phyloP scores from a whole-genome alignment of 2,797 vertebrate genomes.

The Sebastes aleutianus region DNA sequence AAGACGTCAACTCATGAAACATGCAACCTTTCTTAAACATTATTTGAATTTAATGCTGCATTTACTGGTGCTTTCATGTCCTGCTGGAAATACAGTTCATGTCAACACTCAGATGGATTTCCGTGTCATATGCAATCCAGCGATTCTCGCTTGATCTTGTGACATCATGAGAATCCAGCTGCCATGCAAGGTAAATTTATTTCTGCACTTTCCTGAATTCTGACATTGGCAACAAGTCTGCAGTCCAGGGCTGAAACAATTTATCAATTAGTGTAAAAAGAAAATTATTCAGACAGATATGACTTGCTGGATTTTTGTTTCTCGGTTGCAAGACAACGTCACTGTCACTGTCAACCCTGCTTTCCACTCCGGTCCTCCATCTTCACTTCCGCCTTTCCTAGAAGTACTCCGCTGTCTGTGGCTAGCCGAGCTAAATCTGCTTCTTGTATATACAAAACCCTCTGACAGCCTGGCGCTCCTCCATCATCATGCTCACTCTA shows the following conservation, averaged over 20 bases:
- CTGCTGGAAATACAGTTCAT: background rate
- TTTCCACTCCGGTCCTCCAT: background rate
- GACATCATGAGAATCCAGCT: too few species aligned
- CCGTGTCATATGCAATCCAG: too few species aligned
- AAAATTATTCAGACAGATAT: background rate
- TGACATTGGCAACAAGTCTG: background rate
- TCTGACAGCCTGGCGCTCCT: slow-evolving; percentile 5
- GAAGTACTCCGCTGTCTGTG: background rate
- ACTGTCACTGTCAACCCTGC: background rate
- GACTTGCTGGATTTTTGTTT: background rate
- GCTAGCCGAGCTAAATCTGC: slow-evolving; percentile 18
- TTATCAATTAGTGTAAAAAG: background rate
- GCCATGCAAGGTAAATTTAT: background rate
- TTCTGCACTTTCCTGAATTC: background rate
- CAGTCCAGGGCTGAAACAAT: background rate
- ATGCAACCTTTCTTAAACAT: background rate
- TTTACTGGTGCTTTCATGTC: background rate
- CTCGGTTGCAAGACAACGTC: background rate
- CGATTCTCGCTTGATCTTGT: too few species aligned
- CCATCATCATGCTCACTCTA: slow-evolving; percentile 19
- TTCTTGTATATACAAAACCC: slow-evolving; percentile 14
- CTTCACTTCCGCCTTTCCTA: background rate
- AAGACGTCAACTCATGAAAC: background rate
- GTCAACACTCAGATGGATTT: background rate
- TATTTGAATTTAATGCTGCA: background rate